Evolutionary conservation across 2,797 vertebrate genomes (phyloP).

Genomic region (Perodicticus potto): DNA sequence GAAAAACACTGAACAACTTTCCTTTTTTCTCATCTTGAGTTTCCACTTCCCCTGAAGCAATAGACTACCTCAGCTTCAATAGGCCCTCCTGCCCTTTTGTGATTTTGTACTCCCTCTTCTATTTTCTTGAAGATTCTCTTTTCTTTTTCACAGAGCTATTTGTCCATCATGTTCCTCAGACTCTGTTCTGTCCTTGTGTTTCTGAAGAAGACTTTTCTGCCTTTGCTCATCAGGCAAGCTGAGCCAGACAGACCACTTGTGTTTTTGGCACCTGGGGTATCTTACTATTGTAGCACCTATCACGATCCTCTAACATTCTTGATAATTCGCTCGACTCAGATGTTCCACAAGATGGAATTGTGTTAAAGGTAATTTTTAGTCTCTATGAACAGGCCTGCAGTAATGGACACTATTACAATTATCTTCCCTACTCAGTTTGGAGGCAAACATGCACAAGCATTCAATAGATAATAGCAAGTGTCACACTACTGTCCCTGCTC

Average conservation of each 20-base stretch:
- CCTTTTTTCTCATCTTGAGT: not conserved
- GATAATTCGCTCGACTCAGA: not conserved
- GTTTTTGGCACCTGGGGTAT: fast-evolving
- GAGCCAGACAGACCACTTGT: not conserved
- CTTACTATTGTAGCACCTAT: no score
- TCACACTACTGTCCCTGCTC: not conserved
- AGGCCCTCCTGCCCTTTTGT: not conserved
- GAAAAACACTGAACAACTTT: not conserved
- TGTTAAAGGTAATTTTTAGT: not conserved
- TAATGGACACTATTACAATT: not conserved
- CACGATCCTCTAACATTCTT: not conserved
- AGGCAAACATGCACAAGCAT: not conserved
- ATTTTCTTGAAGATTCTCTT: not conserved
- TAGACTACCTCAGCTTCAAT: not conserved
- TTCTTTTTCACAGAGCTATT: not conserved
- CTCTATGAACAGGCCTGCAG: not conserved
- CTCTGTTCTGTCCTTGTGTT: not conserved
- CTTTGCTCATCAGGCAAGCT: not conserved
- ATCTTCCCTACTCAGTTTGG: not conserved
- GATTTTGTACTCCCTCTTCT: not conserved
- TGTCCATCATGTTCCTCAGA: not conserved
- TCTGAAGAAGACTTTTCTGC: not conserved
- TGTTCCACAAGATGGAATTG: not conserved
- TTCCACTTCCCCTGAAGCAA: not conserved
- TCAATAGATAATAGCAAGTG: not conserved